Conservation (phyloP, 2,888 invertebrate species). For the Phyto melanocephala region DNA sequence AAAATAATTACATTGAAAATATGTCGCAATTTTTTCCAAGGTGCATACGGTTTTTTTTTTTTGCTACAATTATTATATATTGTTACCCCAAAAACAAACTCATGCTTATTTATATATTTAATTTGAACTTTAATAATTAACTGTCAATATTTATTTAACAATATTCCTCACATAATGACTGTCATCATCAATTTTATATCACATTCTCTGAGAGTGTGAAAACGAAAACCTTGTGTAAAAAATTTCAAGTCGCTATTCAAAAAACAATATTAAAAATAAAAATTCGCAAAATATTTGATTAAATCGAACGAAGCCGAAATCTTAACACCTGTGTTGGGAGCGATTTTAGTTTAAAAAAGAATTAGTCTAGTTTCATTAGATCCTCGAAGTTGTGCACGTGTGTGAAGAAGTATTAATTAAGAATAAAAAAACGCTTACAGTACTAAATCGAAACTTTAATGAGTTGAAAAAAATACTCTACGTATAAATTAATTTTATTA, state of each 20-base stretch:
- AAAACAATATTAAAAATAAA: slow-evolving; percentile 10
- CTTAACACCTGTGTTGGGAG: slow-evolving; percentile 12
- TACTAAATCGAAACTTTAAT: neutral
- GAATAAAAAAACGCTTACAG: neutral
- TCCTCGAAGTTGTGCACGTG: slow-evolving; percentile 24
- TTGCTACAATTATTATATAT: slow-evolving; percentile 34
- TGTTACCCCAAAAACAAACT: slow-evolving; percentile 21
- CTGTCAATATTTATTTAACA: slow-evolving; percentile 46
- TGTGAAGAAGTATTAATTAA: neutral
- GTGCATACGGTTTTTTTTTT: neutral
- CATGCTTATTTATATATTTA: slow-evolving; percentile 36
- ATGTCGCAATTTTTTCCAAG: no score
- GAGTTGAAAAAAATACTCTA: neutral
- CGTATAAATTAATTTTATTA: neutral
- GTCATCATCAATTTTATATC: slow-evolving; percentile 42
- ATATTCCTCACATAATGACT: slow-evolving; percentile 2
- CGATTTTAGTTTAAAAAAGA: slow-evolving; percentile 45
- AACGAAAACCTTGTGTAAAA: slow-evolving; percentile 28
- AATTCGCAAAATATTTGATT: slow-evolving; percentile 17
- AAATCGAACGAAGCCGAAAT: slow-evolving; percentile 39
- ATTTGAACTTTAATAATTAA: slow-evolving; percentile 46
- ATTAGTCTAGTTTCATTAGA: slow-evolving; percentile 43
- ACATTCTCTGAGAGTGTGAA: slow-evolving; percentile 47
- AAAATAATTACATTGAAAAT: neutral
- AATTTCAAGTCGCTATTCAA: slow-evolving; percentile 31